Percentiles rank a stretch among this genome's conserved stretches.
Evolutionary conservation across 1,140 invertebrate species (phyloP).

Genomic region (Pogonomyrmex barbatus): DNA sequence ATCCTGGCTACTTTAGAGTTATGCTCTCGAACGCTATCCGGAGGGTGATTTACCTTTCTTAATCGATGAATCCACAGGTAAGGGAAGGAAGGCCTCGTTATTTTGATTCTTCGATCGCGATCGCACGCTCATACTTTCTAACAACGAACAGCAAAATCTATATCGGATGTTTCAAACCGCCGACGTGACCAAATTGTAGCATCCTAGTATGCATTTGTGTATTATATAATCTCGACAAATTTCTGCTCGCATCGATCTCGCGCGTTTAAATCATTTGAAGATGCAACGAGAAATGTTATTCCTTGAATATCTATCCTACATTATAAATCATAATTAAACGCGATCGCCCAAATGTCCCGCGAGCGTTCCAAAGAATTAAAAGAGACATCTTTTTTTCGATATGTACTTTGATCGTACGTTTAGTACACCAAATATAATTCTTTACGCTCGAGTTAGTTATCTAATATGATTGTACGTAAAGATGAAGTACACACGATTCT

Average conservation of each 20-base stretch:
- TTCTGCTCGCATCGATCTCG: background rate
- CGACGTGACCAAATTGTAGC: conserved; percentile 2
- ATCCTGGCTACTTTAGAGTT: conserved; percentile 2
- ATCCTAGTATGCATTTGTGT: conserved; percentile 30
- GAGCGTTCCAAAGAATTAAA: background rate
- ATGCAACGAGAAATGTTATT: background rate
- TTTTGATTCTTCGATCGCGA: conserved; percentile 45
- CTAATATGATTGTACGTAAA: background rate
- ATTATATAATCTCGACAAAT: conserved; percentile 6
- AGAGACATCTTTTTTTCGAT: background rate
- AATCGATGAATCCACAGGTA: conserved; percentile 55
- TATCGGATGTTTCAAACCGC: background rate
- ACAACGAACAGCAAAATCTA: conserved; percentile 22
- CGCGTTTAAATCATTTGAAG: background rate
- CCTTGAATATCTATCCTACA: background rate
- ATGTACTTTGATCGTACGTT: too few species aligned
- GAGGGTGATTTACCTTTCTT: conserved; percentile 22
- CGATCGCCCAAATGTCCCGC: background rate
- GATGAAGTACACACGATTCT: background rate
- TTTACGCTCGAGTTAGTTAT: too few species aligned
- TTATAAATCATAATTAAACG: background rate
- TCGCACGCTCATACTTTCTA: conserved; percentile 7
- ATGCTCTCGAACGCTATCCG: conserved; percentile 30
- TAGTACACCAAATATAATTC: too few species aligned
- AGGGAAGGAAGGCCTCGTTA: conserved; percentile 58